Evolutionary conservation across 2,888 invertebrate species (phyloP).

Genomic region (Pseudococcus viburni): DNA sequence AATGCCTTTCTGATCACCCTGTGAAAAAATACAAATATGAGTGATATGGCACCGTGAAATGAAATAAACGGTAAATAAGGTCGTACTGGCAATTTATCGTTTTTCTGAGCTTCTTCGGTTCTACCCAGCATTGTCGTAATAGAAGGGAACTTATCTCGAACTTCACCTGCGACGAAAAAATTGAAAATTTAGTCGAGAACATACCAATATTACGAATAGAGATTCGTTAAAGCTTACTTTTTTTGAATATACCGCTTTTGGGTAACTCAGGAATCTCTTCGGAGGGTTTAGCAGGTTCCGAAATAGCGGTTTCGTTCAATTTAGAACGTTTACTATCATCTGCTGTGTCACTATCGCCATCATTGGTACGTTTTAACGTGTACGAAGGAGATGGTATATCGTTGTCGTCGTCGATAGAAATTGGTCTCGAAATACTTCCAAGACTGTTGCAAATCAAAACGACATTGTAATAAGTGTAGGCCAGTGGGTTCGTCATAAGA

Average conservation of each 20-base stretch:
- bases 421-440: not conserved
- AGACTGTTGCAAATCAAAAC: not conserved
- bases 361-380: slow-evolving; percentile 30
- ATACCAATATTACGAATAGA: not conserved
- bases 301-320: slow-evolving; percentile 32
- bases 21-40: not conserved
- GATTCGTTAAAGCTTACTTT: slow-evolving; percentile 7
- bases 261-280: slow-evolving; percentile 32
- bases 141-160: slow-evolving; percentile 58
- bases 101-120: not conserved
- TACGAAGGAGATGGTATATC: slow-evolving; percentile 67
- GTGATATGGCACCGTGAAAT: not conserved
- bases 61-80: not conserved
- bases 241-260: slow-evolving; percentile 61
- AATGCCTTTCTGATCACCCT: slow-evolving; percentile 76
- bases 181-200: too few relatives aligned
- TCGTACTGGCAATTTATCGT: slow-evolving; percentile 37
- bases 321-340: slow-evolving; percentile 58
- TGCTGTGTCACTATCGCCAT: not conserved
- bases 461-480: not conserved
- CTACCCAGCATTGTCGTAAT: slow-evolving; percentile 59
- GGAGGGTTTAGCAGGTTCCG: not conserved
- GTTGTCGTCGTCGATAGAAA: slow-evolving; percentile 72
- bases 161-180: slow-evolving; percentile 35
- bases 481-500: not conserved